Evolutionary conservation across 2,888 invertebrate species (phyloP), one percentile per base, ranked within the genome.

Genomic region (Ophion ellenae): DNA sequence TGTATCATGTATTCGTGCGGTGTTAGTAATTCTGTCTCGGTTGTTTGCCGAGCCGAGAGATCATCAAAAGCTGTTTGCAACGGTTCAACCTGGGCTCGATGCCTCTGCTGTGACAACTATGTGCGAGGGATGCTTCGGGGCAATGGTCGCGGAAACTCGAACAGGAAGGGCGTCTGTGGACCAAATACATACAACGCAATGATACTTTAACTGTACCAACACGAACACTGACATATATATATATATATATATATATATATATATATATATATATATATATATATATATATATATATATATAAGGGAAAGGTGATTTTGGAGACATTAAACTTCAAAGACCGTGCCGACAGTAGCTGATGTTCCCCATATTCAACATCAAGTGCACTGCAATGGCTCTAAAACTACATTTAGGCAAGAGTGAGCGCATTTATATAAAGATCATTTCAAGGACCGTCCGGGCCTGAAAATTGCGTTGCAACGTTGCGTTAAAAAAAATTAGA

Each of bases 141-240:
- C 64, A 71, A 66, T 73, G 73, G 63, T 80, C 80, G 67, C 67
- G 73, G 78, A 78, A 78, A 57, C 64, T 63, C 71, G 64, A 61
- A 24, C 70, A 83, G 64, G 71, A 76, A 76, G 85, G 82, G 75
- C 67, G 53, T 57, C 6, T 80, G 70, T 80, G 57, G 77, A 57
- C 75, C 67, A 81, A 86, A 73, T 79, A 83, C 79, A 83, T 85
- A 86, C 86, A 77, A 69, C 73, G 77, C 88, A 88, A 90, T 90
- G 91, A 90, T 88, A 87, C 89, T 91, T 90, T 89, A 91, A 91
- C 90, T 85, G 87, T 87, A 87, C 89, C 87, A 89, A 90, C 89
- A 90, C 63, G 53, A 24, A 53, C 24, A 77, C 53, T 4, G 11
- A 6, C n/a, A 20, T 66, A 61, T 36, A 57, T 64, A 57, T 53